Evolutionary conservation across 2,797 vertebrate species (phyloP).

Genomic region (Phoeniculus purpureus): DNA sequence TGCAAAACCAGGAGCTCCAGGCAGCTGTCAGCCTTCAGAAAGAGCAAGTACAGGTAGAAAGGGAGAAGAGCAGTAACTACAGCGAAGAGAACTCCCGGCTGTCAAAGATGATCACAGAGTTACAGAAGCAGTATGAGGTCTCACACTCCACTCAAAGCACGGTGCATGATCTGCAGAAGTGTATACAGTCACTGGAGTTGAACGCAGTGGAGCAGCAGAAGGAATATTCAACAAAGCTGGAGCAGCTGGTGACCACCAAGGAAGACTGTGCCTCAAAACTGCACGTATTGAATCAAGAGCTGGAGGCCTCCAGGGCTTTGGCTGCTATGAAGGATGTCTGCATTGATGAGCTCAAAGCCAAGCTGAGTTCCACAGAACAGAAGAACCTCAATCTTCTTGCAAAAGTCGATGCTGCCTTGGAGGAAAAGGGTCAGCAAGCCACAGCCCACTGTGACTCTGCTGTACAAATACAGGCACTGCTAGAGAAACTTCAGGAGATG

Average conservation of each 20-base stretch:
- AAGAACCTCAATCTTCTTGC: constrained; percentile 80
- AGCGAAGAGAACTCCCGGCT: constrained; percentile 62
- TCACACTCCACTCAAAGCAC: constrained; percentile 80
- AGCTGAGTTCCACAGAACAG: constrained; percentile 74
- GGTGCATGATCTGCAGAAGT: constrained; percentile 78
- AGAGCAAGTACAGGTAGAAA: constrained; percentile 67
- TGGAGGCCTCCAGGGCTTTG: constrained; percentile 75
- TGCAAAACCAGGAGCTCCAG: constrained; percentile 85
- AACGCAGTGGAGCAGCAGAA: constrained; percentile 51
- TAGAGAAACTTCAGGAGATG: constrained; percentile 83
- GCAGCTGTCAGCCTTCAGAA: constrained; percentile 49
- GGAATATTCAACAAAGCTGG: constrained; percentile 32
- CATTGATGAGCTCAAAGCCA: constrained; percentile 74
- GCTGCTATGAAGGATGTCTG: constrained; percentile 70
- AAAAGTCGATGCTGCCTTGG: constrained; percentile 74
- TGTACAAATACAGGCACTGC: constrained; percentile 81
- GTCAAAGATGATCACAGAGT: constrained; percentile 75
- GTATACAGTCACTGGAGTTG: constrained; percentile 69
- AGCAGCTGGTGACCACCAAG: constrained; percentile 55
- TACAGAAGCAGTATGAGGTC: constrained; percentile 86
- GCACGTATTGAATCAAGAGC: constrained; percentile 75
- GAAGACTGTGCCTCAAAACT: constrained; percentile 56
- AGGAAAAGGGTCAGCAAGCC: constrained; percentile 79
- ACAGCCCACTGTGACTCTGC: constrained; percentile 78
- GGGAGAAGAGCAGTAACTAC: constrained; percentile 46